Evolutionary conservation across 1,140 invertebrate genomes (phyloP).

Genomic region (Muscidifurax raptorellus): DNA sequence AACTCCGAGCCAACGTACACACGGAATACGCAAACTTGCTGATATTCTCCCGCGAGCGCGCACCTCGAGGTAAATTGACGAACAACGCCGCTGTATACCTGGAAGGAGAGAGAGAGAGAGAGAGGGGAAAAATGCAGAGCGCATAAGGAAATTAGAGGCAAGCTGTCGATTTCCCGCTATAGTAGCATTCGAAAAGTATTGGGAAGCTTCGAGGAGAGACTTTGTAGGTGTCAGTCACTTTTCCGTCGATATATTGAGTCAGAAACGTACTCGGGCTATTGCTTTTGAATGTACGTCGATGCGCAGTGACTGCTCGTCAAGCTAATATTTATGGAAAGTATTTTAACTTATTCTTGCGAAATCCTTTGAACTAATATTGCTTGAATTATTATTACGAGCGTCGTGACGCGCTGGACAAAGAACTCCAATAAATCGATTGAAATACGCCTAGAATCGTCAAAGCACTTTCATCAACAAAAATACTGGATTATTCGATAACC

Average conservation of each 20-base stretch:
- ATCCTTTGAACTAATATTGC: too few species aligned
- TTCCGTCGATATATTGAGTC: not conserved
- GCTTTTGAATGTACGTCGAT: not conserved
- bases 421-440: too few species aligned
- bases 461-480: too few species aligned
- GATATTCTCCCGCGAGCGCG: not conserved
- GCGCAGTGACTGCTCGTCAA: not conserved
- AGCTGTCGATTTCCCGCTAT: not conserved
- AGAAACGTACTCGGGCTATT: not conserved
- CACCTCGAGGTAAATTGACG: not conserved
- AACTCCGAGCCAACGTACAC: conserved; percentile 12
- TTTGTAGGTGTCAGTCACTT: not conserved
- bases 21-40: not conserved
- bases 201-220: not conserved
- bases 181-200: not conserved
- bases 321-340: too few species aligned
- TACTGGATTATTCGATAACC: too few species aligned
- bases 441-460: too few species aligned
- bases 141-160: conserved; percentile 8
- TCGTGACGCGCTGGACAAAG: too few species aligned
- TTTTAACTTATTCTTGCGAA: too few species aligned
- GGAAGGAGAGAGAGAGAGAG: too few species aligned
- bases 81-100: not conserved
- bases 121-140: not conserved
- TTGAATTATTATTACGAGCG: too few species aligned